Evolutionary conservation across 2,797 vertebrate species (phyloP), one percentile per base, ranked within the genome.

Genomic region (Coccyzus lansbergi): DNA sequence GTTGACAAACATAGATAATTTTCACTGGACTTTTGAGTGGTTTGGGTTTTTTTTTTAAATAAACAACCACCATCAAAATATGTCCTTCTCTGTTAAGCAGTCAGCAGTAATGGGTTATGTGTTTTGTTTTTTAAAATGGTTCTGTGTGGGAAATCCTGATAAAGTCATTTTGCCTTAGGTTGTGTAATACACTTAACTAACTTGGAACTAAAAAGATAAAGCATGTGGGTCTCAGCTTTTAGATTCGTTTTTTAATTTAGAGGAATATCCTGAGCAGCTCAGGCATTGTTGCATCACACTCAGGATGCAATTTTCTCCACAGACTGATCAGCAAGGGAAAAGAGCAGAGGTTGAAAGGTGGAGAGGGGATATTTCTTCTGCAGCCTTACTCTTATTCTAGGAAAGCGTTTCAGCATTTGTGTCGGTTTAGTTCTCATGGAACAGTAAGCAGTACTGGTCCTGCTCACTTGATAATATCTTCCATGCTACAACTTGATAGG

Each of bases 161-260:
- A 78, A 69, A 77, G 56, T 90, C 64, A 87, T 28, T 53, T 75
- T 77, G 29, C 24, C 13, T 96, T 88, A 92, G 86, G 91, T 64
- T 84, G 65, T 69, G 71, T 33, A 88, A 90, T 83, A 84, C 68
- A 71, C 80, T 93, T 90, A 96, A 90, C 53, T 81, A 94, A 90
- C 46, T 59, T 90, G 63, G 48, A 94, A 94, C 91, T 90, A 86
- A 88, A 88, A 90, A 80, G 24, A 78, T 71, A 71, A 90, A 68
- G 3, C 0, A 0, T 44, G 4, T 28, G 13, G 20, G 11, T 10
- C 4, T 81, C 79, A 85, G n/a, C 29, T 31, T 84, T 86, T 18
- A 52, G 38, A 15, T n/a, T 25, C 3, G 22, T 83, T 44, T 18
- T 63, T 93, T 96, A 90, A 76, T 88, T 72, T 93, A 44, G 33